Evolutionary conservation across 2,113 vertebrate species (phyloP).

Genomic region (Hippopotamus amphibius): DNA sequence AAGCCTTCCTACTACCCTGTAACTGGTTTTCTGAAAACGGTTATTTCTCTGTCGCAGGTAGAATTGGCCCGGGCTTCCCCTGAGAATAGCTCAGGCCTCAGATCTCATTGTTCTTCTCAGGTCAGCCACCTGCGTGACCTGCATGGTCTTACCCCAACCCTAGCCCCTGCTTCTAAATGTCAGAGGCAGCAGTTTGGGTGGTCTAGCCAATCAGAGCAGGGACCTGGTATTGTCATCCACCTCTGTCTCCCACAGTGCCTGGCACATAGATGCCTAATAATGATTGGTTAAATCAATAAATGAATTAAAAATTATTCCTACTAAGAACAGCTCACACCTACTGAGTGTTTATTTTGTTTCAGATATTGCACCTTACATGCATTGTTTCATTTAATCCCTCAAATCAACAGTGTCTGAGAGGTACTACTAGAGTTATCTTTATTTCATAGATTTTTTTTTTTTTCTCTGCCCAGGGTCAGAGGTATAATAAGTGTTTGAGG

Average conservation of each 20-base stretch:
- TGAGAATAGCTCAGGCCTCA: neutral
- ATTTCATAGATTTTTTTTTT: neutral
- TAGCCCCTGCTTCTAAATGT: neutral
- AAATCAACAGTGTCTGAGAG: neutral
- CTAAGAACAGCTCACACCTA: neutral
- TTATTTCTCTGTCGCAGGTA: neutral
- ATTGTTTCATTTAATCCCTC: constrained; percentile 21
- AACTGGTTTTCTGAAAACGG: neutral
- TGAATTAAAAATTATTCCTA: neutral
- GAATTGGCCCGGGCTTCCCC: neutral
- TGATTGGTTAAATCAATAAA: neutral
- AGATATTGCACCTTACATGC: neutral
- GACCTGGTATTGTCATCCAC: neutral
- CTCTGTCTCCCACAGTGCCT: neutral
- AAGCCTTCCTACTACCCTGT: neutral
- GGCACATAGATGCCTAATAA: neutral
- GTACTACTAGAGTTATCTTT: neutral
- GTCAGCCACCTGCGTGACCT: neutral
- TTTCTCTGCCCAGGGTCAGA: neutral
- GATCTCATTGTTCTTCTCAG: neutral
- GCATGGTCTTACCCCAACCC: neutral
- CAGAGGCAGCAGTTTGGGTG: neutral
- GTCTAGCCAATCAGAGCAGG: neutral
- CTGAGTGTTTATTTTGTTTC: constrained; percentile 1
- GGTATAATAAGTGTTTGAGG: neutral